phyloP scores from a whole-genome alignment of 2,888 invertebrate species.

The Diploptera punctata region DNA sequence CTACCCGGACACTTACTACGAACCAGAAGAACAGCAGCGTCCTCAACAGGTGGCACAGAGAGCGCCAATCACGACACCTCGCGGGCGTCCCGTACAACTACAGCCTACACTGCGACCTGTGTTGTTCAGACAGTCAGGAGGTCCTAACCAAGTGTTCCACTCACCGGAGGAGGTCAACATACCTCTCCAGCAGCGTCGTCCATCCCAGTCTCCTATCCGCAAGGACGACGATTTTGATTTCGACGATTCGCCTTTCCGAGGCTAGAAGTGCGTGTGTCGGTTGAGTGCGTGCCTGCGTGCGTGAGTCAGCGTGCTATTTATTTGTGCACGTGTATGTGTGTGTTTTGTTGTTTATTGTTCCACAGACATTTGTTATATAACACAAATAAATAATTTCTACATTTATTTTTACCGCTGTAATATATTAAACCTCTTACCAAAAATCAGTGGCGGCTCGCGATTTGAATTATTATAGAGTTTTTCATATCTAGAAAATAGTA shows the following conservation, averaged over 20 bases:
- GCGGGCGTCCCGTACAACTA: conserved; percentile 32
- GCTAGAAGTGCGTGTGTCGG: background rate
- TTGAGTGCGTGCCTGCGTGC: background rate
- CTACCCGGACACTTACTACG: conserved; percentile 68
- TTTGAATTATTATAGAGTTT: too few species aligned
- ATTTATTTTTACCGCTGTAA: too few species aligned
- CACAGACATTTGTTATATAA: too few species aligned
- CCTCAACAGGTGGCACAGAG: conserved; percentile 48
- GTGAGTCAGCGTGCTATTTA: too few species aligned
- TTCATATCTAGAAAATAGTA: too few species aligned
- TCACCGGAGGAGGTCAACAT: conserved; percentile 89
- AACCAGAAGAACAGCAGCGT: conserved; percentile 59
- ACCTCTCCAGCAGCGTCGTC: conserved; percentile 81
- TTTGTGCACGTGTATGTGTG: background rate
- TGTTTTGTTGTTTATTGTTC: too few species aligned
- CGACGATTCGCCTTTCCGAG: conserved; percentile 40
- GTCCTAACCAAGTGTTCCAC: conserved; percentile 76
- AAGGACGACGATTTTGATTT: conserved; percentile 43
- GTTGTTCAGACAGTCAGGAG: conserved; percentile 50
- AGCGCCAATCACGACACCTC: conserved; percentile 20
- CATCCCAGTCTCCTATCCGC: conserved; percentile 54
- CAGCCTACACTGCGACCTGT: conserved; percentile 36
- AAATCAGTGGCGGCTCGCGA: too few species aligned
- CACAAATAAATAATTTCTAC: too few species aligned
- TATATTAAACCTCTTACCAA: too few species aligned